phyloP scores from a whole-genome alignment of 2,797 vertebrate species.

The Cryptoblepharus egeriae region DNA sequence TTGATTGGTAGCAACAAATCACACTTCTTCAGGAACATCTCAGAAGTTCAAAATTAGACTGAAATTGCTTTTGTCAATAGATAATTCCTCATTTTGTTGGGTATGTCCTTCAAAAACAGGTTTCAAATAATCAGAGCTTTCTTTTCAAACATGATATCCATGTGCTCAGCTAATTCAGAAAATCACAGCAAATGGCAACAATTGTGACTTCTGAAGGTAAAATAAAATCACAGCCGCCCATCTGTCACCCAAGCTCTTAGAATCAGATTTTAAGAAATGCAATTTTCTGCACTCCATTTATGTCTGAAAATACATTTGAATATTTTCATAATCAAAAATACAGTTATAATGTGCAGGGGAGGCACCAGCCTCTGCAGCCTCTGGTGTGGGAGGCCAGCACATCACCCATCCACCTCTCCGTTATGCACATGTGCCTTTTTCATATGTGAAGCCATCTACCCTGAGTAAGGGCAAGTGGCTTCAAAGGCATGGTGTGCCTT shows the following conservation, averaged over 20 bases:
- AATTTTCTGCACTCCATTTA: neutral
- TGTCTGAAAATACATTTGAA: neutral
- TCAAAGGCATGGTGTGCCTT: too few relatives aligned
- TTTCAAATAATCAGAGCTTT: neutral
- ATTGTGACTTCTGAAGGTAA: conserved; percentile 16
- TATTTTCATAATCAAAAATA: neutral
- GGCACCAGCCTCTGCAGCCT: too few relatives aligned
- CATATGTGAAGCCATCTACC: too few relatives aligned
- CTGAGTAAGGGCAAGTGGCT: too few relatives aligned
- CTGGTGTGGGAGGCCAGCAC: too few relatives aligned
- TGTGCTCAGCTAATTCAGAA: neutral
- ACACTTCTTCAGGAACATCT: neutral
- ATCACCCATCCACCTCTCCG: too few relatives aligned
- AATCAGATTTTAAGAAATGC: neutral
- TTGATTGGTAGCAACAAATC: neutral
- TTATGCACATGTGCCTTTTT: too few relatives aligned
- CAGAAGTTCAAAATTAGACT: neutral
- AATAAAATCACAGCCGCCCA: neutral
- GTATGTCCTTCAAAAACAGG: neutral
- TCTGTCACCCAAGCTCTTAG: neutral
- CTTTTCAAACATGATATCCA: neutral
- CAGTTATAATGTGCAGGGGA: neutral
- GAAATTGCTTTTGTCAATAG: neutral
- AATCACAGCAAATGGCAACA: neutral
- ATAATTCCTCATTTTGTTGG: neutral